These are phyloP conservation scores for Coreius guichenoti DNA, from an alignment of 2,797 vertebrate species.

Conservation along the genomic window DNA sequence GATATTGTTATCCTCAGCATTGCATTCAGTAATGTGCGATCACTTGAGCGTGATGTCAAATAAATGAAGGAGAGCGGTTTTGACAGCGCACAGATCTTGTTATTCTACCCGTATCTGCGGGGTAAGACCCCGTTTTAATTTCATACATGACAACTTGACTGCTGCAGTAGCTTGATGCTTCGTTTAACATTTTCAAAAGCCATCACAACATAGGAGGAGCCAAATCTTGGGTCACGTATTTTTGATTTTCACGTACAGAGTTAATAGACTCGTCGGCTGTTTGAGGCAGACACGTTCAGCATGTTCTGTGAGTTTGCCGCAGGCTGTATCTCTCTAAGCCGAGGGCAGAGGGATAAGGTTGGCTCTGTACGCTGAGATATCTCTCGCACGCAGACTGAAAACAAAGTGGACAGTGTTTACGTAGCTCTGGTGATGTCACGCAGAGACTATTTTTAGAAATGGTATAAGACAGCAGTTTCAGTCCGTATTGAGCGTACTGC, in stretches of 20 bases:
- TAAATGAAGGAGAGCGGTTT: neutral
- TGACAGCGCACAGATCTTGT: conserved; percentile 20
- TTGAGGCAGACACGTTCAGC: conserved; percentile 22
- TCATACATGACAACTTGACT: conserved; percentile 24
- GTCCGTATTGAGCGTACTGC: conserved; percentile 43
- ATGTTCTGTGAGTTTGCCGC: conserved; percentile 37
- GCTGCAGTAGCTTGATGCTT: conserved; percentile 11
- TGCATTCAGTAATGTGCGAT: neutral
- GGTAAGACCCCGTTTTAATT: neutral
- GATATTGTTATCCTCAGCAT: conserved; percentile 23
- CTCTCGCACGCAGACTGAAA: conserved; percentile 59
- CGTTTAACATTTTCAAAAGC: conserved; percentile 6
- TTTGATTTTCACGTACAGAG: neutral
- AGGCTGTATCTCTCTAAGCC: conserved; percentile 49
- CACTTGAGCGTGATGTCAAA: conserved; percentile 3
- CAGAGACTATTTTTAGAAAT: conserved; percentile 73
- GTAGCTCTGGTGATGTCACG: conserved; percentile 74
- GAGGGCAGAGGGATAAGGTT: conserved; percentile 33
- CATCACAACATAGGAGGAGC: neutral
- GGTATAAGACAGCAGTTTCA: conserved; percentile 56
- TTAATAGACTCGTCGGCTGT: conserved; percentile 21
- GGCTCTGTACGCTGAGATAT: conserved; percentile 30
- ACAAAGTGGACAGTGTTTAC: conserved; percentile 65
- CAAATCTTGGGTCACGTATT: conserved; percentile 19
- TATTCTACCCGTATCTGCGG: neutral